Percentiles rank a stretch among this genome's conserved stretches.
phyloP scores from a whole-genome alignment of 30 jellyfish, hydroid and myxozoan genomes.

The Chrysaora quinquecirrha region DNA sequence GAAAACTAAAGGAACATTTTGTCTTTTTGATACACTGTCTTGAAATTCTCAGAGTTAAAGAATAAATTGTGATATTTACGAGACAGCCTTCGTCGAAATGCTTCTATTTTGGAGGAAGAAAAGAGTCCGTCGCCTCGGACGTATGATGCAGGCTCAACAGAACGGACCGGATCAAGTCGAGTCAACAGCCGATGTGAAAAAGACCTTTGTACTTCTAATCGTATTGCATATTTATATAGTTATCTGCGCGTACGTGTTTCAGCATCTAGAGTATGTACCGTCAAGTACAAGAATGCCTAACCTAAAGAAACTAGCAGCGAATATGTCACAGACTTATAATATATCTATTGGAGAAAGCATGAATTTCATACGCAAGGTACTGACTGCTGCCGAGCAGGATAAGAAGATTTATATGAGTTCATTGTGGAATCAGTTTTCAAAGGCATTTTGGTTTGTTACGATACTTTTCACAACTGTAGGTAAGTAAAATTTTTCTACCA shows the following conservation, averaged over 20 bases:
- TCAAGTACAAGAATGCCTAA: slow-evolving; percentile 27
- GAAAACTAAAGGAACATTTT: too few species aligned
- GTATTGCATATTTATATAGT: slow-evolving; percentile 58
- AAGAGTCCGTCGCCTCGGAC: background rate
- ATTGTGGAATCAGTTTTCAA: slow-evolving; percentile 50
- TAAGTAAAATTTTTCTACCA: too few species aligned
- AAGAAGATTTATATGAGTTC: slow-evolving; percentile 30
- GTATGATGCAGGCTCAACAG: background rate
- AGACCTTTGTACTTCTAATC: slow-evolving; percentile 32
- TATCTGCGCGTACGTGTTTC: slow-evolving; percentile 56
- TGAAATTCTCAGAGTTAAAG: too few species aligned
- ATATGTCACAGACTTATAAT: slow-evolving; percentile 26
- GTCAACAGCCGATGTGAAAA: slow-evolving; percentile 29
- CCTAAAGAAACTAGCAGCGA: slow-evolving; percentile 18
- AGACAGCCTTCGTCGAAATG: too few species aligned
- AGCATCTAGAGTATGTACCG: slow-evolving; percentile 40
- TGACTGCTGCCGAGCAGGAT: slow-evolving; percentile 52
- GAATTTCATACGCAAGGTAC: background rate
- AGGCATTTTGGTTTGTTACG: slow-evolving; percentile 73
- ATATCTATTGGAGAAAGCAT: slow-evolving; percentile 8
- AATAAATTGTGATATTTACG: too few species aligned
- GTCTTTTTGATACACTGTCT: too few species aligned
- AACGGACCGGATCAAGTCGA: background rate
- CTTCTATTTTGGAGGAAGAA: slow-evolving; percentile 64
- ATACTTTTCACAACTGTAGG: slow-evolving; percentile 79